Base-by-base conservation (phyloP, 2,888 invertebrate species). In the Hydroisotoma schaefferi region DNA sequence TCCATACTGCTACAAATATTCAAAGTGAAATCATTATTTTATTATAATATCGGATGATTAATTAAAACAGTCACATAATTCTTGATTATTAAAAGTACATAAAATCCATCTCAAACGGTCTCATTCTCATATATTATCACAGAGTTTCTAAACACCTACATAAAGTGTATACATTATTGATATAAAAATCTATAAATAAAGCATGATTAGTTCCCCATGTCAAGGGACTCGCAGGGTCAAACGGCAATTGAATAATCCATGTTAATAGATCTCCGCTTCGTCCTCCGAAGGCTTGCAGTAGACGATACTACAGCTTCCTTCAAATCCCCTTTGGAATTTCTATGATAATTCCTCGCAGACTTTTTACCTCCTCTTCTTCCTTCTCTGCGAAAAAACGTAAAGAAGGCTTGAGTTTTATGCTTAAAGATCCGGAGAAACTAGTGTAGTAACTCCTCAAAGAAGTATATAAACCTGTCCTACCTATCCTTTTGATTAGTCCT, bases 201-300 rank as follows among this genome's bases (percentile, higher is more conserved):
- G n/a, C n/a, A n/a, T n/a, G n/a, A n/a, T n/a, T 40, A 25, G 20
- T 25, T 25, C 23, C 25, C 46, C 46, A 23, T 25, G 15, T 12
- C 23, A 46, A 5, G 6, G 46, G 6, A 18, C 22, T 46, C 46
- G 5, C 8, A 33, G 5, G 54, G 59, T 67, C 67, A 67, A 57
- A 67, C 67, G 25, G 64, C 67, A 49, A 67, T 67, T 8, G 67
- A 67, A 48, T 67, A 64, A 27, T 67, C 67, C 8, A 58, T 57
- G 27, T 53, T 57, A 6, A 43, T 46, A 4, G 61, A 59, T 43
- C 59, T 62, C 2, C 62, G 33, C 38, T 67, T 67, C 15, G 15
- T 29, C 3, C 29, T 52, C 8, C 52, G 3, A n/a, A 52, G 33
- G 22, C 25, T 52, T 8, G 52, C 22, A 12, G 46, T 18, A 29